Evolutionary conservation across 2,797 vertebrate species (phyloP).

Genomic region (Eidolon dupreanum): DNA sequence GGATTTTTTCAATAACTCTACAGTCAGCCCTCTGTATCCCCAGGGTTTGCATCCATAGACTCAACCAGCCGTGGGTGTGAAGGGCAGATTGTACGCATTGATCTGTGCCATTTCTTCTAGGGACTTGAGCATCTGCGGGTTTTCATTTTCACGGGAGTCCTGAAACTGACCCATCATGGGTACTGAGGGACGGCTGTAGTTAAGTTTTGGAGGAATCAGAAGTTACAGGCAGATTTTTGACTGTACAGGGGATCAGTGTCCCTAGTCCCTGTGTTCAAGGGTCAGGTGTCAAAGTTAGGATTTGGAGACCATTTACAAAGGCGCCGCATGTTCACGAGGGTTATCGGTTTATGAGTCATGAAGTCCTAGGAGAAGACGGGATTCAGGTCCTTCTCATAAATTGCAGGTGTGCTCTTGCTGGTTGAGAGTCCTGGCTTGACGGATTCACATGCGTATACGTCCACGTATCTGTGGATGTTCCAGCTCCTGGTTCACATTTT

Average conservation of each 20-base stretch:
- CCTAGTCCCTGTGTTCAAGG: background rate
- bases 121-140: background rate
- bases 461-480: background rate
- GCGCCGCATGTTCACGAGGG: background rate
- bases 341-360: background rate
- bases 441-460: background rate
- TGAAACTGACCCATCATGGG: background rate
- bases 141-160: background rate
- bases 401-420: background rate
- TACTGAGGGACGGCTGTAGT: background rate
- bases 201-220: background rate
- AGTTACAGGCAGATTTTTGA: background rate
- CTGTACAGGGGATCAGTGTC: background rate
- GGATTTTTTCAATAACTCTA: background rate
- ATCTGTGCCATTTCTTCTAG: background rate
- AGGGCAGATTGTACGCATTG: background rate
- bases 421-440: background rate
- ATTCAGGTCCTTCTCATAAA: background rate
- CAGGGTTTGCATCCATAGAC: background rate
- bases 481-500: background rate
- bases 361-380: background rate
- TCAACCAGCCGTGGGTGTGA: background rate
- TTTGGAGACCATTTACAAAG: background rate
- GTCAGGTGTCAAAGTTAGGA: background rate
- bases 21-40: background rate